phyloP scores from a whole-genome alignment of 1,140 invertebrate species.

The Drosophila lowei region DNA sequence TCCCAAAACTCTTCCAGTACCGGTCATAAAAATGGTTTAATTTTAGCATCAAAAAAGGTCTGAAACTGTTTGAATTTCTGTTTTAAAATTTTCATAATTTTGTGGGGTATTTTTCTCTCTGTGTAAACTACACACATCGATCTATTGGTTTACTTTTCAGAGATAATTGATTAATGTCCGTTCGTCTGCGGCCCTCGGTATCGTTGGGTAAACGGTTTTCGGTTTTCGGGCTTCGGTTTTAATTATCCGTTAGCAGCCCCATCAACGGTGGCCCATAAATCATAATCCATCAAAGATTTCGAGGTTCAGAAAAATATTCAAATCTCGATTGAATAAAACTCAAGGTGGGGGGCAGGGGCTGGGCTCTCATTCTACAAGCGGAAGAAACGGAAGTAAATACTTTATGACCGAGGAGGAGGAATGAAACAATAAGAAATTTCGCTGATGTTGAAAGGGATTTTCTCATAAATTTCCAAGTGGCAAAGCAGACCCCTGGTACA shows the following conservation, averaged over 20 bases:
- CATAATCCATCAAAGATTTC: slow-evolving; percentile 81
- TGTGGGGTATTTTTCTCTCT: too few species aligned
- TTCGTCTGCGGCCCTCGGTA: slow-evolving; percentile 16
- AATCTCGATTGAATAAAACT: slow-evolving; percentile 62
- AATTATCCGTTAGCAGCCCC: slow-evolving; percentile 70
- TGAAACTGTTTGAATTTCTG: too few species aligned
- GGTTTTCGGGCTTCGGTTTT: slow-evolving; percentile 53
- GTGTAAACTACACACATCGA: slow-evolving; percentile 16
- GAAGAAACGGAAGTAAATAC: slow-evolving; percentile 69
- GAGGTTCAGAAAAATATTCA: slow-evolving; percentile 46
- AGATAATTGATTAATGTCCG: slow-evolving; percentile 76
- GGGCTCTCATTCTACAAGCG: slow-evolving; percentile 9
- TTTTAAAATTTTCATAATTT: too few species aligned
- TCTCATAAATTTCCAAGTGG: slow-evolving; percentile 46
- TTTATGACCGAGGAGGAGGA: slow-evolving; percentile 36
- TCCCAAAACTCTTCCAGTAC: too few species aligned
- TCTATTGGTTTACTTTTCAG: slow-evolving; percentile 56
- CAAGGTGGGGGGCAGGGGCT: background rate
- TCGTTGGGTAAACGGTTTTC: slow-evolving; percentile 53
- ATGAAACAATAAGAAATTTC: slow-evolving; percentile 52
- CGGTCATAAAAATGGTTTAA: too few species aligned
- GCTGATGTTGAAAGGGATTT: slow-evolving; percentile 55
- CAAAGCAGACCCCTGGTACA: background rate
- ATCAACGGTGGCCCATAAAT: slow-evolving; percentile 71
- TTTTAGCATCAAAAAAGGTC: too few species aligned